Base-by-base conservation (phyloP, 2,888 invertebrate genomes). In the Bembecia ichneumoniformis region DNA sequence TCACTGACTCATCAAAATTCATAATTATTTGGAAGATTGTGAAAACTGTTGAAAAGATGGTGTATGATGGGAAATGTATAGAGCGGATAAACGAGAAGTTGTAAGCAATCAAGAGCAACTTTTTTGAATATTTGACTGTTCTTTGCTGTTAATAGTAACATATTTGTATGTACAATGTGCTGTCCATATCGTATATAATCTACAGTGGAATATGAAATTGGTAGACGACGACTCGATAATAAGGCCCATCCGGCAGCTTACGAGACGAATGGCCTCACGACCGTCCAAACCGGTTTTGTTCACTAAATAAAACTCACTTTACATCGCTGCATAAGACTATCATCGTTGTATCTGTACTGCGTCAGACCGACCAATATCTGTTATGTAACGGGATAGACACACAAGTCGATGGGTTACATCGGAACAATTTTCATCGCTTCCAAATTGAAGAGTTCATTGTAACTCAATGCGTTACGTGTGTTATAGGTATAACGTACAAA, bases 191-290 rank as follows among this genome's bases (percentile, higher is more conserved):
- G 28, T 13, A 10, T 40, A 11, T 40, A 40, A 40, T n/a, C 13
- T 5, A n/a, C n/a, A 13, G 7, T 40, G n/a, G 40, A 63, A 63
- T 62, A 28, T 57, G 60, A 65, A 65, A 71, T 71, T 69, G 58
- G 55, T 56, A 58, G 58, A 63, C 17, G n/a, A n/a, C 64, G 65
- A 65, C 60, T 63, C 64, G 64, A 72, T 75, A 75, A 79, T 76
- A 63, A 63, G 55, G 58, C 56, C 54, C 71, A 73, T 77, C 75
- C 78, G 77, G 71, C 59, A 54, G 52, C 46, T n/a, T 55, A 55
- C 51, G 57, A 58, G 56, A 57, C 61, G 47, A 53, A 44, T 56
- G 58, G 55, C 47, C 61, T 52, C 53, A 52, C 55, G 52, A 55
- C 54, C 55, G 54, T 53, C 57, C 54, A 56, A 68, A 74, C 72